Percentiles rank a stretch among this genome's conserved stretches.
phyloP scores from a whole-genome alignment of 2,888 invertebrate species.

The Lithophane semibrunnea region DNA sequence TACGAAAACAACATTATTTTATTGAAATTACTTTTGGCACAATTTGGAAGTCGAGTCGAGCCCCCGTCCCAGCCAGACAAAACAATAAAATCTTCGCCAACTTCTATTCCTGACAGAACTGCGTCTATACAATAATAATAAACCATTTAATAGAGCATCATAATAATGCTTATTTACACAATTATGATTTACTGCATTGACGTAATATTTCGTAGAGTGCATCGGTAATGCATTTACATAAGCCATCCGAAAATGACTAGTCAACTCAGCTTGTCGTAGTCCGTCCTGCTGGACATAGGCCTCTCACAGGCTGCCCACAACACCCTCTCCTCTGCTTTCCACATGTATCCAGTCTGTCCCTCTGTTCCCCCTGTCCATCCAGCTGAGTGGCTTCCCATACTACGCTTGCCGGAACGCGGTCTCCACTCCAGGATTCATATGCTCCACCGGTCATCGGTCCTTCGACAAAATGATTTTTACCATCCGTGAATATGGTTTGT shows the following conservation, averaged over 20 bases:
- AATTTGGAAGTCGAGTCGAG: not conserved
- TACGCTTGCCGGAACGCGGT: no score
- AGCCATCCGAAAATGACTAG: not conserved
- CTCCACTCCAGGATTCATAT: no score
- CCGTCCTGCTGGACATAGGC: no score
- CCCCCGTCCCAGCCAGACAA: not conserved
- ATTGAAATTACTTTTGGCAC: not conserved
- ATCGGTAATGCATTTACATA: constrained; percentile 10
- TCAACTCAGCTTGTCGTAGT: no score
- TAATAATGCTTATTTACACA: constrained; percentile 33
- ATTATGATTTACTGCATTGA: constrained; percentile 34
- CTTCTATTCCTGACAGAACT: constrained; percentile 16
- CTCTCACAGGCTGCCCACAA: no score
- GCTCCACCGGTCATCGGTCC: no score
- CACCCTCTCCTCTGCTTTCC: no score
- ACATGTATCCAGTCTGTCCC: no score
- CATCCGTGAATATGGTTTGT: not conserved
- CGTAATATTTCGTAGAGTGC: constrained; percentile 9
- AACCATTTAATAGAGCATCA: constrained; percentile 25
- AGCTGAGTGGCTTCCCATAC: no score
- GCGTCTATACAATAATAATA: constrained; percentile 34
- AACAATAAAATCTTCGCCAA: constrained; percentile 19
- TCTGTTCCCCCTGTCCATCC: no score
- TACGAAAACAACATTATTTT: not conserved
- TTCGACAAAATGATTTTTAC: not conserved